Percentiles rank a stretch among this genome's conserved stretches.
These are phyloP conservation scores for Calycopis cecrops DNA, from an alignment of 1,140 invertebrate species.

Conservation along the genomic window DNA sequence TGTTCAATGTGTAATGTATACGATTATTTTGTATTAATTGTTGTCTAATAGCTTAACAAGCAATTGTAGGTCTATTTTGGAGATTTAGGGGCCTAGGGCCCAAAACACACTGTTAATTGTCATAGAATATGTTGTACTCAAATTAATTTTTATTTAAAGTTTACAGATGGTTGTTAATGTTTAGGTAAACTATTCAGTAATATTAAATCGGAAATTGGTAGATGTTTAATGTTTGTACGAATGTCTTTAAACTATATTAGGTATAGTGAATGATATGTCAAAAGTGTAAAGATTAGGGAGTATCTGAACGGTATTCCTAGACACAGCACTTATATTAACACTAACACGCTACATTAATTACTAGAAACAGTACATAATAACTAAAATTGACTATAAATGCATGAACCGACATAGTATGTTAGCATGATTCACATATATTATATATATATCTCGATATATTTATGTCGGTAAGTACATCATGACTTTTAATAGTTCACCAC, in stretches of 20 bases:
- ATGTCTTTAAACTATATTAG: conserved; percentile 32
- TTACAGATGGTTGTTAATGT: conserved; percentile 71
- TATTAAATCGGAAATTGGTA: conserved; percentile 46
- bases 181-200: conserved; percentile 65
- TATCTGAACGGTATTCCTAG: conserved; percentile 38
- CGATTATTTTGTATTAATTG: conserved; percentile 27
- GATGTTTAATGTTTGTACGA: conserved; percentile 34
- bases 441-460: conserved; percentile 21
- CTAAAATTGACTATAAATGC: conserved; percentile 22
- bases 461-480: conserved; percentile 51
- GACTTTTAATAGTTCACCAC: conserved; percentile 39
- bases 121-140: conserved; percentile 50
- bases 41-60: conserved; percentile 27
- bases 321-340: conserved; percentile 55
- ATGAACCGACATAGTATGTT: conserved; percentile 23
- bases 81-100: conserved; percentile 54
- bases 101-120: conserved; percentile 35
- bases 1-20: conserved; percentile 35
- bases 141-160: conserved; percentile 52
- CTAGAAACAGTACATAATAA: conserved; percentile 13
- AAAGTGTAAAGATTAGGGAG: conserved; percentile 27
- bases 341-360: conserved; percentile 52
- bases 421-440: conserved; percentile 28
- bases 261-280: conserved; percentile 36
- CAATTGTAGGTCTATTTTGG: conserved; percentile 18